Evolutionary conservation across 2,888 invertebrate genomes (phyloP).

Genomic region (Drosophila tanythrix): DNA sequence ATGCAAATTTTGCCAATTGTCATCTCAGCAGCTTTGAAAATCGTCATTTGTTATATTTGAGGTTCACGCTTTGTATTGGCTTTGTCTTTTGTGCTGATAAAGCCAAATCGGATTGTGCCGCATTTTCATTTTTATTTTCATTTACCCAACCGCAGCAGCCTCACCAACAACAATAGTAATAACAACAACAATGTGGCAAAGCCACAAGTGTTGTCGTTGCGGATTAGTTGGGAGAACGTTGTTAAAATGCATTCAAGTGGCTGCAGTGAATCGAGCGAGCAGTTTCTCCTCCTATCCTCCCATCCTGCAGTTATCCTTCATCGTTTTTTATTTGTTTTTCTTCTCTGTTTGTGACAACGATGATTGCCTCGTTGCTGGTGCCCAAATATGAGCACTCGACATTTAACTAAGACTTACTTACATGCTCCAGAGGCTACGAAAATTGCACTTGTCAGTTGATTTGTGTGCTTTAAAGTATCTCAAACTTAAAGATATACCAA

Average conservation of each 20-base stretch:
- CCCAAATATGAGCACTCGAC: conserved; percentile 6
- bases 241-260: conserved; percentile 72
- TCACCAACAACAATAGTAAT: conserved; percentile 14
- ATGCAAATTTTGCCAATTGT: conserved; percentile 67
- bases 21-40: conserved; percentile 42
- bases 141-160: conserved; percentile 32
- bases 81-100: conserved; percentile 63
- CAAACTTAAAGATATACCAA: not conserved
- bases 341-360: conserved; percentile 18
- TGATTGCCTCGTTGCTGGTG: conserved; percentile 34
- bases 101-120: conserved; percentile 52
- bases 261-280: conserved; percentile 54
- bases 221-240: conserved; percentile 65
- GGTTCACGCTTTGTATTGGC: conserved; percentile 27
- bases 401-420: not conserved
- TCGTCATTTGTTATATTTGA: conserved; percentile 25
- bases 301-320: not conserved
- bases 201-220: conserved; percentile 69
- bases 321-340: conserved; percentile 17
- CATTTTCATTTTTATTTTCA: conserved; percentile 56
- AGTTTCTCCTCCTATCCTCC: conserved; percentile 10
- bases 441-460: conserved; percentile 29
- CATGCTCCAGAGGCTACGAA: conserved; percentile 16
- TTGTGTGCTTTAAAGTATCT: not conserved
- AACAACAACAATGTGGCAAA: conserved; percentile 28